A percentile compares a stretch with the other conserved stretches of the same genome.
phyloP scores from a whole-genome alignment of 2,113 vertebrate genomes.

The Lasiurus borealis region DNA sequence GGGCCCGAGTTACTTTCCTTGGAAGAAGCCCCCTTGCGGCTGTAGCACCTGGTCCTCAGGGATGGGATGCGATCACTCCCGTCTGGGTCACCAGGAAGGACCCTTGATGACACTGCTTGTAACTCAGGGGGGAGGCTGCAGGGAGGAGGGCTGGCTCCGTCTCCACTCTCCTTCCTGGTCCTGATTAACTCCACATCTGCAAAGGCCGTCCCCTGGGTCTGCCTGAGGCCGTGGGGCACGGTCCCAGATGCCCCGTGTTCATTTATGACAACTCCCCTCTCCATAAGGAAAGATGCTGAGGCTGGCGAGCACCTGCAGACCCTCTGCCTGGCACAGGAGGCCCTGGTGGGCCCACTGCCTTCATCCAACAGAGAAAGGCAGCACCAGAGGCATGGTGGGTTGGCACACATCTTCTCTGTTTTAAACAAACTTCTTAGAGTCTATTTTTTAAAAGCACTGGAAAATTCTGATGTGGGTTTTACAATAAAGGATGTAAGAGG shows the following conservation, averaged over 20 bases:
- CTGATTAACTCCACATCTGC: neutral
- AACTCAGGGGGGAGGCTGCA: neutral
- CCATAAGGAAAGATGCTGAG: neutral
- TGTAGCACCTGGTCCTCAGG: neutral
- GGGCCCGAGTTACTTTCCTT: too few relatives aligned
- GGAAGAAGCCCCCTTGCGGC: too few relatives aligned
- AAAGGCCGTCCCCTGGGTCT: neutral
- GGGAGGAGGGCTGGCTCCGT: neutral
- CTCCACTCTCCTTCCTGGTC: neutral
- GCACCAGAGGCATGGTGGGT: rapidly evolving
- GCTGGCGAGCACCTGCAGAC: rapidly evolving
- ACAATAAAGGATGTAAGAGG: neutral
- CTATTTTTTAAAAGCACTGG: neutral
- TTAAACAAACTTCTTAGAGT: neutral
- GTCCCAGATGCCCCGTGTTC: neutral
- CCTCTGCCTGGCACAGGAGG: neutral
- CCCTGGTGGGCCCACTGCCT: rapidly evolving
- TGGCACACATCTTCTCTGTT: neutral
- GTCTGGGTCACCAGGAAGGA: neutral
- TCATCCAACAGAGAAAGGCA: neutral
- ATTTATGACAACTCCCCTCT: neutral
- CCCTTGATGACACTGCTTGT: neutral
- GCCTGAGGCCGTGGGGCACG: neutral
- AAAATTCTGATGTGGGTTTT: constrained; percentile 2
- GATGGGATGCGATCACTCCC: neutral